These are phyloP conservation scores for Dendronephthya gigantea DNA, from an alignment of 64 coral and sea anemone species.

Conservation along the genomic window DNA sequence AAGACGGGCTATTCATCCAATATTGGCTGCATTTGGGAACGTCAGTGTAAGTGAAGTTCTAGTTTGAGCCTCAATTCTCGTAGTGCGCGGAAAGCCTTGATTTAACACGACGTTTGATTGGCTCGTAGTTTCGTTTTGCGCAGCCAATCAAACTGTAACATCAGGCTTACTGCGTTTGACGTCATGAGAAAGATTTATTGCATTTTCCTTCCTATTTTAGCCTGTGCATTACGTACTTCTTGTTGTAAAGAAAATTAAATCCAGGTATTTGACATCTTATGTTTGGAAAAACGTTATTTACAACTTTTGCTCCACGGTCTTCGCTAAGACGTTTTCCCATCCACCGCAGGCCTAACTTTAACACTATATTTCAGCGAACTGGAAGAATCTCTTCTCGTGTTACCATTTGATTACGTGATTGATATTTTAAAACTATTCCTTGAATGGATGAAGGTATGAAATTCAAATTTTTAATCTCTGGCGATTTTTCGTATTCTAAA, in stretches of 20 bases:
- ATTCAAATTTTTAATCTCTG: neutral
- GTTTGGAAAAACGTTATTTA: neutral
- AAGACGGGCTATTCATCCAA: constrained; percentile 40
- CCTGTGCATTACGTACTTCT: constrained; percentile 69
- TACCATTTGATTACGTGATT: constrained; percentile 69
- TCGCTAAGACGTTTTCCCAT: too few relatives aligned
- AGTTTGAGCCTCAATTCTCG: neutral
- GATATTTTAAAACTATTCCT: constrained; percentile 63
- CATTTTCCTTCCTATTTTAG: constrained; percentile 43
- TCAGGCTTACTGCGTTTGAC: too few relatives aligned
- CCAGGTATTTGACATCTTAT: constrained; percentile 46
- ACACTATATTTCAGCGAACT: constrained; percentile 60
- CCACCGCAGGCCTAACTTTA: neutral
- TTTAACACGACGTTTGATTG: too few relatives aligned
- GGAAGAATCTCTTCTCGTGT: constrained; percentile 78
- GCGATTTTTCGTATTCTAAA: neutral
- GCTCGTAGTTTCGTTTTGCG: too few relatives aligned
- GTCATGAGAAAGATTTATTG: too few relatives aligned
- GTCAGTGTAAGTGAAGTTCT: constrained; percentile 53
- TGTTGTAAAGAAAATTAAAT: constrained; percentile 75
- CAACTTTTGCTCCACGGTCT: neutral
- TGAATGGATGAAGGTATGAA: constrained; percentile 72
- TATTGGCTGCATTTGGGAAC: constrained; percentile 65
- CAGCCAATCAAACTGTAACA: too few relatives aligned
- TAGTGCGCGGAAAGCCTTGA: too few relatives aligned